Conservation (phyloP, 2,888 invertebrate species). For the Chrysomela aeneicollis region DNA sequence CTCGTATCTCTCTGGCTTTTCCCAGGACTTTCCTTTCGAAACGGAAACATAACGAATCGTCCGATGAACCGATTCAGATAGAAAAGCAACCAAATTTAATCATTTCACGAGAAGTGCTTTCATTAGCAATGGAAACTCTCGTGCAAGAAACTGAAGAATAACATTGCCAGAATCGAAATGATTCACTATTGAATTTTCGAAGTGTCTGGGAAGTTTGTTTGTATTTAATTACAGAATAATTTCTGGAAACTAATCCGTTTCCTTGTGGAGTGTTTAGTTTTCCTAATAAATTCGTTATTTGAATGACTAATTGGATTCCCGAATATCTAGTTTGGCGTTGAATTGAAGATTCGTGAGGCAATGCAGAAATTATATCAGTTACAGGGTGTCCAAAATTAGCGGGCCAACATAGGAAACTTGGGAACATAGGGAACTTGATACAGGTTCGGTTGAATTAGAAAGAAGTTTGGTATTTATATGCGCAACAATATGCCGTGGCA, state of each 20-base stretch:
- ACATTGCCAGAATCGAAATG: constrained; percentile 57
- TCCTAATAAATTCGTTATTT: constrained; percentile 42
- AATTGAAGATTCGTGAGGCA: neutral
- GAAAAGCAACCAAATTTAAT: constrained; percentile 58
- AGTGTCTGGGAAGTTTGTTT: constrained; percentile 56
- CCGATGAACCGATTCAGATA: constrained; percentile 56
- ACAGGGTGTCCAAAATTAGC: too few species aligned
- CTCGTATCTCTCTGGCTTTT: neutral
- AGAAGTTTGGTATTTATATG: too few species aligned
- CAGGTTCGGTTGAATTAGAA: too few species aligned
- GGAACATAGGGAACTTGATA: too few species aligned
- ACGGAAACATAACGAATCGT: constrained; percentile 47
- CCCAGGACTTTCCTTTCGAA: constrained; percentile 21
- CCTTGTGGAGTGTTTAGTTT: constrained; percentile 46
- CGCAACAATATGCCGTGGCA: too few species aligned
- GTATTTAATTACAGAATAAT: constrained; percentile 56
- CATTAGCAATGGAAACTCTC: constrained; percentile 56
- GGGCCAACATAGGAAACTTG: too few species aligned
- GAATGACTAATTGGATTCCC: constrained; percentile 42
- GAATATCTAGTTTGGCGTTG: constrained; percentile 31
- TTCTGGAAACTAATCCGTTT: constrained; percentile 53
- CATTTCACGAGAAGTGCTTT: constrained; percentile 57
- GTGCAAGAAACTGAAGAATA: constrained; percentile 59
- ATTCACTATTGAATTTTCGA: constrained; percentile 58
- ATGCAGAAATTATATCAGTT: neutral